A percentile compares a stretch with the other conserved stretches of the same genome.
These are phyloP conservation scores for Gryon sp. DNA, from an alignment of 1,140 invertebrate genomes.

Conservation along the genomic window DNA sequence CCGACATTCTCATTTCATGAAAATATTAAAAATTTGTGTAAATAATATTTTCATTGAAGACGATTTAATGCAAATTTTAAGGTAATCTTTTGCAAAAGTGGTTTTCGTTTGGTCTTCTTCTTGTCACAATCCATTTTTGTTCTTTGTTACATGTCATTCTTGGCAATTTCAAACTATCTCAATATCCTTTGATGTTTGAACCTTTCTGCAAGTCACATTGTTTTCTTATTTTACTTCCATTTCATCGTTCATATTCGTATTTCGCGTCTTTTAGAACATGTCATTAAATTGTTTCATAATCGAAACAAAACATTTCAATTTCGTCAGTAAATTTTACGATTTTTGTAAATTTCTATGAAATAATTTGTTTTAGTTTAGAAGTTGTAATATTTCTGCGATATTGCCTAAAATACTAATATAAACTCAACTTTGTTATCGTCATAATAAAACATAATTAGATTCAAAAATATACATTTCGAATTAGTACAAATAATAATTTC, in stretches of 20 bases:
- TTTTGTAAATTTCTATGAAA: too few relatives aligned
- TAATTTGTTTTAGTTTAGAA: too few relatives aligned
- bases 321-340: too few relatives aligned
- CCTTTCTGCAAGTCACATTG: slow-evolving; percentile 25
- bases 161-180: slow-evolving; percentile 13
- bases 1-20: not conserved
- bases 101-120: not conserved
- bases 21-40: not conserved
- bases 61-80: slow-evolving; percentile 7
- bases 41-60: not conserved
- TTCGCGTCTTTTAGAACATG: not conserved
- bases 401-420: too few relatives aligned
- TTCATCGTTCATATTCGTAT: slow-evolving; percentile 46
- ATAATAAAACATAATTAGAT: too few relatives aligned
- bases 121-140: slow-evolving; percentile 14
- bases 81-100: not conserved
- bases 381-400: too few relatives aligned
- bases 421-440: too few relatives aligned
- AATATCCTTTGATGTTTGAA: slow-evolving; percentile 49
- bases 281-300: too few relatives aligned
- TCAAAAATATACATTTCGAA: too few relatives aligned
- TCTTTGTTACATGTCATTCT: slow-evolving; percentile 19
- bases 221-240: slow-evolving; percentile 51
- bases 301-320: too few relatives aligned
- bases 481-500: too few relatives aligned